Conservation (phyloP, 2,797 vertebrate species). For the Phoxinus dragarum region DNA sequence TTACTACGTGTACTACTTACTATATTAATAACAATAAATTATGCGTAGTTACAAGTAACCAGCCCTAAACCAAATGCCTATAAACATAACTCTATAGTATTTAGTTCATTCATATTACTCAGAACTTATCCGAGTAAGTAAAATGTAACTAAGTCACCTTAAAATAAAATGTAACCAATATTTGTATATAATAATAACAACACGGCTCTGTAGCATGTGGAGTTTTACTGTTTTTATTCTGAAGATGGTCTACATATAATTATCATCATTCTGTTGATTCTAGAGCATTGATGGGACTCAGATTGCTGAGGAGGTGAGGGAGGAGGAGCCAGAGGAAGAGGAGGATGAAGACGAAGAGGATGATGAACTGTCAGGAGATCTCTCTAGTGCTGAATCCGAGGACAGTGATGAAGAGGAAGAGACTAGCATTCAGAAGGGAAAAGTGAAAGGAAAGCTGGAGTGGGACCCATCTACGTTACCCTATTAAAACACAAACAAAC, state of each 20-base stretch:
- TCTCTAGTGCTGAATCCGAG: constrained; percentile 87
- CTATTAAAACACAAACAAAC: constrained; percentile 48
- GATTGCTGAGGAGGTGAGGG: constrained; percentile 61
- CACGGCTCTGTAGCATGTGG: neutral
- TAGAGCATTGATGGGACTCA: constrained; percentile 86
- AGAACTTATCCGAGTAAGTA: too few species aligned
- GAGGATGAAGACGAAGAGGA: constrained; percentile 73
- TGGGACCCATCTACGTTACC: constrained; percentile 84
- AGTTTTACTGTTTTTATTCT: neutral
- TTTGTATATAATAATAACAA: neutral
- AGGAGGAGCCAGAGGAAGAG: constrained; percentile 67
- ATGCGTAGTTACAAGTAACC: too few species aligned
- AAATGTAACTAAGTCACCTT: too few species aligned
- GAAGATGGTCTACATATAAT: neutral
- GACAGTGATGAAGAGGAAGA: constrained; percentile 86
- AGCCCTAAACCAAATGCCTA: too few species aligned
- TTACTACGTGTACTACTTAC: too few species aligned
- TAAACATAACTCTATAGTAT: too few species aligned
- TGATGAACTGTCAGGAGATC: constrained; percentile 82
- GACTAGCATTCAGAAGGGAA: constrained; percentile 73
- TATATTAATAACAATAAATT: too few species aligned
- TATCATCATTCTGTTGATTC: constrained; percentile 5
- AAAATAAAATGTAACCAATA: neutral
- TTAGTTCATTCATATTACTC: too few species aligned
- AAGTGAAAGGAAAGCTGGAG: constrained; percentile 85